Base-by-base conservation (phyloP, 2,888 invertebrate genomes). In the Megamerina dolium region DNA sequence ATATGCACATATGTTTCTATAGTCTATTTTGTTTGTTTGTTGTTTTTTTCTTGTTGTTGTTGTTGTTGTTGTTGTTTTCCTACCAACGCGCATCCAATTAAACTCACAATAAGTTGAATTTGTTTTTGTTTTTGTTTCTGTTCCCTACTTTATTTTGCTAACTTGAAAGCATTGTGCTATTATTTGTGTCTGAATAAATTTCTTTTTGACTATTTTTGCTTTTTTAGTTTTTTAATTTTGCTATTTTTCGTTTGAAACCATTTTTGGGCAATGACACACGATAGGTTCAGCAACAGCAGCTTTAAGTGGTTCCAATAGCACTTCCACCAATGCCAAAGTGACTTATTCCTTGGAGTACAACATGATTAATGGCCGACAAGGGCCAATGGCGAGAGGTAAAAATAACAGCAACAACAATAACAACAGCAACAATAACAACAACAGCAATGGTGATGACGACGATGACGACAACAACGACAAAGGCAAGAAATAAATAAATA, bases 331-430 rank as follows among this genome's bases (percentile, higher is more conserved):
- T 33, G 20, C 48, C n/a, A n/a, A 31, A 36, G 57, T 60, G 56
- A 57, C 59, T 59, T 58, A 61, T 31, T 31, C 31, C 13, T 31
- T 31, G 31, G 30, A 31, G 57, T 56, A 59, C 56, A 54, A 56
- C 63, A 66, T 64, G 67, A 64, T 64, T 64, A 66, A 64, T 64
- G 66, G 60, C 59, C 61, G 59, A 57, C 61, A 63, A 66, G 66
- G 66, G 64, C 66, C 60, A 56, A 49, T 53, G 60, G 54, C 56
- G 59, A 54, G n/a, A n/a, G n/a, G n/a, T n/a, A n/a, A n/a, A n/a
- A n/a, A n/a, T n/a, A n/a, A n/a, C 43, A 37, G 37, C 37, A 26
- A 32, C 27, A 10, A 43, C 35, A 50, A 33, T 47, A 48, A 37
- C 36, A 36, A 29, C 33, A 35, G 44, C 44, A 37, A 30, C 36